Evolutionary conservation across 2,888 invertebrate species (phyloP), one percentile per base, ranked within the genome.

Genomic region (Spisula subtruncata): DNA sequence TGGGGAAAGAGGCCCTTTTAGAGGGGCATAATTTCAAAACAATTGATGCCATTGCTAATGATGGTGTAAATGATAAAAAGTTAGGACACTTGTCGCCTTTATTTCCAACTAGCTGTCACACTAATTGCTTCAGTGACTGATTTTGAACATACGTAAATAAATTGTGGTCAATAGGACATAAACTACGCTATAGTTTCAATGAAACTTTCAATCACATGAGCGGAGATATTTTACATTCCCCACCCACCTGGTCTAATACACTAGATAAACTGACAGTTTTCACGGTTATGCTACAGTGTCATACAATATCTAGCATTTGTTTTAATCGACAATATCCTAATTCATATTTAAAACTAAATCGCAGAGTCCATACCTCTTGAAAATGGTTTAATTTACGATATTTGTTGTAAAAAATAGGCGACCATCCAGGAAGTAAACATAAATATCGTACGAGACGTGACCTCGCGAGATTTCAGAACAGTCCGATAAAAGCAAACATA

Each of bases 361-460:
- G 10, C 25, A 66, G 25, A 0, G 25, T n/a, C 12, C 60, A 16
- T 35, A 75, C 75, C 75, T 75, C 75, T 32, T 75, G 32, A 32
- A 75, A 75, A 75, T 29, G 12, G 35, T 75, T 32, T 75, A 75
- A 32, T 75, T 75, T 32, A 35, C 35, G 35, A 32, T 35, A 75
- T 35, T 29, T 81, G 14, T 29, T 10, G 29, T 32, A 81, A 48
- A 41, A 56, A 46, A 46, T 32, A 83, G 25, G 35, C 71, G 83
- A 35, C 25, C 41, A 66, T 56, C 60, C 32, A 87, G 92, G 90
- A 92, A 92, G 92, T 92, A 89, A 91, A 81, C 87, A 89, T 87
- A 92, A 91, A 66, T 81, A 81, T 79, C 88, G 86, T 80, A 20
- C 10, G 20, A 6, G 18, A 80, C 87, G 85, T 79, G 86, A 82